These are phyloP conservation scores for Paralichthys olivaceus DNA, from an alignment of 2,113 vertebrate species.

Conservation along the genomic window DNA sequence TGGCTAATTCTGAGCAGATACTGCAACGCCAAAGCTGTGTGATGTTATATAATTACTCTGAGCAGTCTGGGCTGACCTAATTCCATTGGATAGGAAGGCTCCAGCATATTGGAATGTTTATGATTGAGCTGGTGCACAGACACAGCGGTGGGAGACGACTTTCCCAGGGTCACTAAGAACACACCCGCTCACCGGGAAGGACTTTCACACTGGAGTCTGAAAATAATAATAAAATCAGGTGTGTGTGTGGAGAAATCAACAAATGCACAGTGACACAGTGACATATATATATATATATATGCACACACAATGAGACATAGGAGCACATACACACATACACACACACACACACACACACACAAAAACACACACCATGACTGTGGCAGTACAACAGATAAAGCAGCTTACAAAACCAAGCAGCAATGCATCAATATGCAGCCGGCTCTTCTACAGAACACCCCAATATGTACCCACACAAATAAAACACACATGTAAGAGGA, in stretches of 20 bases:
- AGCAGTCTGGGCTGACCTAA: conserved; percentile 72
- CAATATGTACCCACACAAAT: conserved; percentile 5
- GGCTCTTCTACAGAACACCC: conserved; percentile 49
- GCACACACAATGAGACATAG: conserved; percentile 38
- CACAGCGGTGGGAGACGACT: conserved; percentile 30
- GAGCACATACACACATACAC: conserved; percentile 8
- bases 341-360: conserved; percentile 3
- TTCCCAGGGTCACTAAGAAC: conserved; percentile 64
- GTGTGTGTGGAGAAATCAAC: conserved; percentile 42
- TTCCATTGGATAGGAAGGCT: conserved; percentile 58
- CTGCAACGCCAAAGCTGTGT: conserved; percentile 62
- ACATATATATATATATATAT: conserved; percentile 69
- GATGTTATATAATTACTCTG: conserved; percentile 72
- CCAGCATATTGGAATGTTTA: conserved; percentile 47
- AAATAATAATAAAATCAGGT: neutral
- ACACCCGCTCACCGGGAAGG: conserved; percentile 45
- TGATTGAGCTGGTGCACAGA: conserved; percentile 37
- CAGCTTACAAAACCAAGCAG: conserved; percentile 62
- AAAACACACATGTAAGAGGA: conserved; percentile 13
- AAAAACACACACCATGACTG: conserved; percentile 29
- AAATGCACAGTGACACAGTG: conserved; percentile 72
- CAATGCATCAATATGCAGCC: conserved; percentile 67
- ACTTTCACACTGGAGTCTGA: conserved; percentile 25
- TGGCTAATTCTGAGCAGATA: conserved; percentile 65
- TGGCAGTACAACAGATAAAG: conserved; percentile 42